phyloP scores from a whole-genome alignment of 30 jellyfish, hydroid and myxozoan species.

The Aurelia aurita complex sp. Pacific region DNA sequence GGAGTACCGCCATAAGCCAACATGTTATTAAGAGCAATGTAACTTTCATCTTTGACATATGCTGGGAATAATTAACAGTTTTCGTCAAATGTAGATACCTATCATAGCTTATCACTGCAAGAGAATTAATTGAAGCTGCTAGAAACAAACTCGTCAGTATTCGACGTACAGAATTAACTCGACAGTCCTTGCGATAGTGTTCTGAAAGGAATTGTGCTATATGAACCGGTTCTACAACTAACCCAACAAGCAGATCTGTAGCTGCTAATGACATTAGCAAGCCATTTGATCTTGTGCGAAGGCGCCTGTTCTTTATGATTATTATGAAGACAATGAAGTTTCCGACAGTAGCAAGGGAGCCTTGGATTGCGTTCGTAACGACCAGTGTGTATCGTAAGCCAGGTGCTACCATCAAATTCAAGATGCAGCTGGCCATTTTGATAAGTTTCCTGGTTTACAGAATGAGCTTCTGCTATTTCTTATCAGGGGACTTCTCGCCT shows the following conservation, averaged over 20 bases:
- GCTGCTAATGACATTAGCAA: slow-evolving; percentile 43
- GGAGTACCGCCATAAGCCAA: slow-evolving; percentile 52
- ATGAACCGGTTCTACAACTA: slow-evolving; percentile 17
- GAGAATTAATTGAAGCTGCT: slow-evolving; percentile 50
- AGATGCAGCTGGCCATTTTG: no score
- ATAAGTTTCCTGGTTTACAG: no score
- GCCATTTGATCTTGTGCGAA: slow-evolving; percentile 33
- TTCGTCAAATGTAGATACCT: slow-evolving; percentile 51
- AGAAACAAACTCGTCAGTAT: slow-evolving; percentile 20
- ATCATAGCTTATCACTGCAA: slow-evolving; percentile 51
- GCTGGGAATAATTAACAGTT: slow-evolving; percentile 20
- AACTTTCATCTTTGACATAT: slow-evolving; percentile 21
- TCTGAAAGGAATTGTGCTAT: slow-evolving; percentile 11
- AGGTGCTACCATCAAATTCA: no score
- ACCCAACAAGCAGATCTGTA: slow-evolving; percentile 61
- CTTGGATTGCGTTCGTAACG: neutral
- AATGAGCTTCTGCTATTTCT: no score
- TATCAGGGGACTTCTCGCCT: no score
- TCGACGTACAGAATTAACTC: slow-evolving; percentile 17
- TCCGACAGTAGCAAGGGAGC: slow-evolving; percentile 20
- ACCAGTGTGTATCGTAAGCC: slow-evolving; percentile 7
- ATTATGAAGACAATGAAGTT: slow-evolving; percentile 31
- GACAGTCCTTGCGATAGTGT: slow-evolving; percentile 13
- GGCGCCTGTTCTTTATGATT: neutral
- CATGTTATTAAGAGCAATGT: slow-evolving; percentile 2